Conservation (phyloP, 2,888 invertebrate species). For the Synergus laeviventris region DNA sequence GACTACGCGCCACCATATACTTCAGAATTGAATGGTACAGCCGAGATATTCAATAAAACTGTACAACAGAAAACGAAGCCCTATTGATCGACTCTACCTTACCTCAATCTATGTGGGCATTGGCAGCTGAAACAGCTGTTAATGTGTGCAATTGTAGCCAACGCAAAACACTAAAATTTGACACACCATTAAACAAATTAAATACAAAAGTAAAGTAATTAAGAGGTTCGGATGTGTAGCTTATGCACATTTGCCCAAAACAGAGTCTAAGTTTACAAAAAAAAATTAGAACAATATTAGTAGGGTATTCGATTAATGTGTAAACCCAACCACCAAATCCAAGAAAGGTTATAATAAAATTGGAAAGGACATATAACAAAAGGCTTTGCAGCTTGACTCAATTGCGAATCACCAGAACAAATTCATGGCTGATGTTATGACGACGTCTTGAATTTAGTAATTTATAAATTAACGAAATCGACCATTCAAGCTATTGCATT, state of each 20-base stretch:
- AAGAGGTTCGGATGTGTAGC: background rate
- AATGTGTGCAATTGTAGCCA: background rate
- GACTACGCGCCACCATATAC: background rate
- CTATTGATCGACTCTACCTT: too few relatives aligned
- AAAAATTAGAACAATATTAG: background rate
- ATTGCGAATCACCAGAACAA: too few relatives aligned
- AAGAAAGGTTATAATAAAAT: too few relatives aligned
- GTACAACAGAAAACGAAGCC: background rate
- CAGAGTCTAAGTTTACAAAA: background rate
- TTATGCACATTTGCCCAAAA: background rate
- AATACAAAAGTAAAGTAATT: background rate
- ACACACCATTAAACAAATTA: background rate
- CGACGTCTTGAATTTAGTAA: too few relatives aligned
- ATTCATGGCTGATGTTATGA: too few relatives aligned
- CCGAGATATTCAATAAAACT: background rate
- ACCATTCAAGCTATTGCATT: too few relatives aligned
- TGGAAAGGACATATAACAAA: too few relatives aligned
- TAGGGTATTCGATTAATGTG: background rate
- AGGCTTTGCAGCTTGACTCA: too few relatives aligned
- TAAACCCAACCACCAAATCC: too few relatives aligned
- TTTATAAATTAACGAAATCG: too few relatives aligned
- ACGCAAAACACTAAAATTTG: conserved; percentile 1
- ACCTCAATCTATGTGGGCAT: background rate
- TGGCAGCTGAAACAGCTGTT: background rate
- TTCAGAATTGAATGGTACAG: background rate